Conservation (phyloP, 2,797 vertebrate genomes). For the Pangasius krempfi region DNA sequence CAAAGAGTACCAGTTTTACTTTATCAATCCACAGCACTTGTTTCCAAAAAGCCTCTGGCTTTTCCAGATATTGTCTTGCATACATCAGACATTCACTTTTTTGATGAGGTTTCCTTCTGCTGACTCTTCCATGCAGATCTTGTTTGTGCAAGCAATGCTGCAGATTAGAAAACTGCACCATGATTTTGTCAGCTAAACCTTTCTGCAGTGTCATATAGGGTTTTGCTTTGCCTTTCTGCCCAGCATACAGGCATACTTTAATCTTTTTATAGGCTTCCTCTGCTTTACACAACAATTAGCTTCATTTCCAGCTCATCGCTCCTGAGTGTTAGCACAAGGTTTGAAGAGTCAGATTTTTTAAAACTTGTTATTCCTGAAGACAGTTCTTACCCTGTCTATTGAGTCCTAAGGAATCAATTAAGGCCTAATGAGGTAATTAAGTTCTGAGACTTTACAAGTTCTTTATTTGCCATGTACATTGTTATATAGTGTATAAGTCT, state of each 20-base stretch:
- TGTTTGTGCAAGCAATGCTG: neutral
- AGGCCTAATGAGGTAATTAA: too few relatives aligned
- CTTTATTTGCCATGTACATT: too few relatives aligned
- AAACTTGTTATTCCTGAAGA: too few relatives aligned
- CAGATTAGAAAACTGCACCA: neutral
- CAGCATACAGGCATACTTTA: too few relatives aligned
- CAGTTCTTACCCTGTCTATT: too few relatives aligned
- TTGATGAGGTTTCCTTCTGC: neutral
- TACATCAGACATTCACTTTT: neutral
- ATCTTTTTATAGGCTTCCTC: neutral
- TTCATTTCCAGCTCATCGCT: neutral
- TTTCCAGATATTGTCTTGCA: neutral
- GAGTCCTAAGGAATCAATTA: too few relatives aligned
- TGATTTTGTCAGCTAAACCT: neutral
- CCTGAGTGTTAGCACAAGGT: neutral
- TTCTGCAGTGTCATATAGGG: neutral
- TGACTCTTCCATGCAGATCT: too few relatives aligned
- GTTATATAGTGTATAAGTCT: neutral
- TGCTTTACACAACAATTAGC: neutral
- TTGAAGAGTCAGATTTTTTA: too few relatives aligned
- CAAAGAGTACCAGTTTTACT: neutral
- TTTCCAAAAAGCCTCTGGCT: too few relatives aligned
- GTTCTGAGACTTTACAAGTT: too few relatives aligned
- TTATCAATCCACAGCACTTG: neutral
- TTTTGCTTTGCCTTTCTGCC: neutral